Conservation (phyloP, 2,797 vertebrate genomes). For the Centropyge bicolor region DNA sequence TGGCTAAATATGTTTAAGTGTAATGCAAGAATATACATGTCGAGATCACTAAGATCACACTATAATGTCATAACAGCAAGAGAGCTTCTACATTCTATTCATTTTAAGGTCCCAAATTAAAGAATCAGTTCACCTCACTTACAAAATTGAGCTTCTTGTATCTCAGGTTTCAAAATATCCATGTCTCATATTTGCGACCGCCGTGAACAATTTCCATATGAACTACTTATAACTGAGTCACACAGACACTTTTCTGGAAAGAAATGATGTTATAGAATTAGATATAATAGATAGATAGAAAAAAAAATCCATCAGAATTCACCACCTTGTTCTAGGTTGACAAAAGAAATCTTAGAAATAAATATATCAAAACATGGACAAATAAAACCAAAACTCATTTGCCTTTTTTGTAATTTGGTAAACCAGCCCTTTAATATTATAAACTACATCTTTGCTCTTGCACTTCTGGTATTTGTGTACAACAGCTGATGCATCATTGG, state of each 20-base stretch:
- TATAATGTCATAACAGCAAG: not conserved
- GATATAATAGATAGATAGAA: no score
- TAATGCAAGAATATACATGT: no score
- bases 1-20: not conserved
- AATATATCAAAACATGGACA: no score
- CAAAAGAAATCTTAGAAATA: no score
- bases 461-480: not conserved
- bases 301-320: no score
- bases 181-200: not conserved
- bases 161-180: not conserved
- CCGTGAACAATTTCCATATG: not conserved
- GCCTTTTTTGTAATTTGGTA: not conserved
- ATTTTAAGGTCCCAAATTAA: not conserved
- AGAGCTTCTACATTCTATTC: not conserved
- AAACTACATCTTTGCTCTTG: not conserved
- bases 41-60: not conserved
- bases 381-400: not conserved
- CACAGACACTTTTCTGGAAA: no score
- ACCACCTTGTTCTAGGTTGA: no score
- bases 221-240: no score
- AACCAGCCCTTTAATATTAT: not conserved
- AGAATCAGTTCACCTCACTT: not conserved
- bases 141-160: no score
- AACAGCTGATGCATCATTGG: not conserved
- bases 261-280: no score